Evolutionary conservation across 1,140 invertebrate genomes (phyloP), one percentile per base, ranked within the genome.

Genomic region (Chrysoperla carnea): DNA sequence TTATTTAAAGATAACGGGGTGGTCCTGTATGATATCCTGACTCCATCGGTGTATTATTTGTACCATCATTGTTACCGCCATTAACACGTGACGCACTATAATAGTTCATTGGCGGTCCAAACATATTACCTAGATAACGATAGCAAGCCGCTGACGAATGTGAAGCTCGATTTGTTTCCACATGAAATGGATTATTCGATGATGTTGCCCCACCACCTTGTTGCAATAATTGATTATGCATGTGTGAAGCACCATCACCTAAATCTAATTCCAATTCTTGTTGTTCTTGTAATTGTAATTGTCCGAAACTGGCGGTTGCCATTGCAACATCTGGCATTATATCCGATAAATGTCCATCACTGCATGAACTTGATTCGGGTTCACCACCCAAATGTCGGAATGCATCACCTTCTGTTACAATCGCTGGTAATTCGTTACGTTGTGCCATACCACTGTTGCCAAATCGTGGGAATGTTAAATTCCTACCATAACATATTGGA

Each of bases 281-380:
- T 42, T 69, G 69, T 49, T 73, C 72, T 48, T 83, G 78, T 36
- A 85, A 58, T 50, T 78, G 75, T 39, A 83, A 63, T 46, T 78
- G 75, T 9, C 72, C 72, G 35, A 84, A 64, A 1, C 79, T 79
- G 3, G 78, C 72, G 1, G 83, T 84, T 29, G 83, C 83, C 79
- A 87, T 84, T n/a, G 84, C 83, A 38, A 88, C 84, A 59, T 88
- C 84, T 2, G 84, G 84, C 78, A 88, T 85, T 50, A 81, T 76
- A 47, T 83, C 81, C 39, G 81, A 85, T 29, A 86, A 61, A 51
- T 79, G 76, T 23, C 76, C 74, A 40, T 80, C 78, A 51, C 68
- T 72, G 50, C 73, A 73, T 8, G 67, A 70, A 53, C 70, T 72
- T 46, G 61, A 66, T 48, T 70, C 73, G 46, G 63, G 64, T 61